These are phyloP conservation scores for Adoxophyes honmai DNA, from an alignment of 1,140 invertebrate genomes.

Conservation along the genomic window DNA sequence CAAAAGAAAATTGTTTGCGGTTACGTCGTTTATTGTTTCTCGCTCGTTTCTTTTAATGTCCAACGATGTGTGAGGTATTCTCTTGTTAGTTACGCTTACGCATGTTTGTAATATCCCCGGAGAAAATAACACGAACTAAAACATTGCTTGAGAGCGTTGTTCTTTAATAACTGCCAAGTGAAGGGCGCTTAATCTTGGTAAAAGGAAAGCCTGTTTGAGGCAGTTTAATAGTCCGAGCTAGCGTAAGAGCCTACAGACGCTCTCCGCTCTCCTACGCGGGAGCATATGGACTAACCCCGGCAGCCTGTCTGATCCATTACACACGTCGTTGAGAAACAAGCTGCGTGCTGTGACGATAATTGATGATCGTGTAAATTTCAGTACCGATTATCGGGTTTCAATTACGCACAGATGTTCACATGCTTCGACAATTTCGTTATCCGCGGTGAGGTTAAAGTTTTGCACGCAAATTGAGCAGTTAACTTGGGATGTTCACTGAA, in stretches of 20 bases:
- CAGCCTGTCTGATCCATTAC: not conserved
- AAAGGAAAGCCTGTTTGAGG: slow-evolving; percentile 7
- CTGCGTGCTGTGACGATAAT: not conserved
- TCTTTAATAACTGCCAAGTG: slow-evolving; percentile 1
- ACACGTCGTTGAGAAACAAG: not conserved
- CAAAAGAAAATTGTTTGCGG: too few relatives aligned
- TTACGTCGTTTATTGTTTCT: too few relatives aligned
- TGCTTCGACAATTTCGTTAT: not conserved
- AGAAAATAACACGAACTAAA: not conserved
- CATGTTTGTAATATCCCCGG: not conserved
- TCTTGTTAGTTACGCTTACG: too few relatives aligned
- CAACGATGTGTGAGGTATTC: too few relatives aligned
- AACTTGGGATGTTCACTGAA: slow-evolving; percentile 40
- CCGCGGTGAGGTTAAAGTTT: not conserved
- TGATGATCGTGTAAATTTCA: not conserved
- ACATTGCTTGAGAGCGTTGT: not conserved
- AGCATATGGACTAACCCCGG: not conserved
- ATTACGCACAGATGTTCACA: slow-evolving; percentile 4
- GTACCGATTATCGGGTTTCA: not conserved
- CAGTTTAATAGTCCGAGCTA: not conserved
- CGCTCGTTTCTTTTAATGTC: too few relatives aligned
- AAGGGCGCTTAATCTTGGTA: slow-evolving; percentile 9
- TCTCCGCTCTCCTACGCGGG: not conserved
- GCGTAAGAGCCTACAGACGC: too few relatives aligned
- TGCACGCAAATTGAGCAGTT: slow-evolving; percentile 9